Conservation (phyloP, 2,113 vertebrate species). For the Gymnobelideus leadbeateri region DNA sequence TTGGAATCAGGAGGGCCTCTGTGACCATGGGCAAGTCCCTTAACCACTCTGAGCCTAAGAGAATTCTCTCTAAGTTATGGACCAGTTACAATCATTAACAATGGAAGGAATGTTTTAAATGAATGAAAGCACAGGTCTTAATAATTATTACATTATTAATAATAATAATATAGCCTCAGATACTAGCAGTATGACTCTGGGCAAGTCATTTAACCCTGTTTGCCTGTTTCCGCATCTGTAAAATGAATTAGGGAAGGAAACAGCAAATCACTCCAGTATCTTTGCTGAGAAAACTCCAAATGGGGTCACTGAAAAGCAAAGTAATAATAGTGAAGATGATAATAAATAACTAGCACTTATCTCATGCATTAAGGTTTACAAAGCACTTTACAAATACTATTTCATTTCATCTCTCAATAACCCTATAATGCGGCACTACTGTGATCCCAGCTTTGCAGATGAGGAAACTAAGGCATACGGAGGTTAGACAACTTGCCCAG, state of each 20-base stretch:
- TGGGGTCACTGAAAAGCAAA: no score
- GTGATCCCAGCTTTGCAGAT: not conserved
- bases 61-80: not conserved
- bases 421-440: not conserved
- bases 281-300: no score
- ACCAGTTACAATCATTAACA: not conserved
- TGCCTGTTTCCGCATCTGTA: no score
- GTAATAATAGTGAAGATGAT: no score
- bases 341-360: not conserved
- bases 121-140: not conserved
- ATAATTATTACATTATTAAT: no score
- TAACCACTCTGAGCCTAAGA: not conserved
- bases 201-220: no score
- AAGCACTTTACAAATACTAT: not conserved
- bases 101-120: not conserved
- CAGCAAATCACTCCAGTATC: no score
- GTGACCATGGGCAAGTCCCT: not conserved
- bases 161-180: no score
- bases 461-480: not conserved
- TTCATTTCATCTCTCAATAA: not conserved
- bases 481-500: not conserved
- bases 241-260: no score
- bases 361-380: not conserved
- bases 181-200: no score
- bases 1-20: not conserved